Evolutionary conservation across 2,113 vertebrate genomes (phyloP), one percentile per base, ranked within the genome.

Genomic region (Cololabis saira): DNA sequence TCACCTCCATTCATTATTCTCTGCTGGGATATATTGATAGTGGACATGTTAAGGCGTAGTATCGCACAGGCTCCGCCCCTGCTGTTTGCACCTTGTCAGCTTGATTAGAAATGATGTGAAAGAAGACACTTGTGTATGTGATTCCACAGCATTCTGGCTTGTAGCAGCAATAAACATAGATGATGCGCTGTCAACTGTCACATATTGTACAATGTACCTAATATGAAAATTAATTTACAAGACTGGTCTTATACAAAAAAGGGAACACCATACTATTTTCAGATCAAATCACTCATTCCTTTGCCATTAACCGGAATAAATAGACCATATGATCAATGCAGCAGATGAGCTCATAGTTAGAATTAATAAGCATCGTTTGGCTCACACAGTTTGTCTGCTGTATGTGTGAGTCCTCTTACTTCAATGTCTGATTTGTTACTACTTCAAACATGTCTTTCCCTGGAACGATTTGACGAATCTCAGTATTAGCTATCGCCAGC

Each of bases 381-480:
- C 83, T 77, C 85, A 64, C 76, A 88, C 83, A 91, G 84, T 91
- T 89, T 91, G 88, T 90, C 75, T 86, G 71, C 82, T 68, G 81
- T 68, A 76, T 85, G 89, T 92, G 86, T 91, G 86, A 90, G 87
- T 85, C 54, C 78, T 92, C 88, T 88, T 92, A 89, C 91, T 92
- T 90, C 87, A 85, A 82, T 84, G 86, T 89, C 83, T 92, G 85
- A 92, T 91, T 90, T 91, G 90, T 92, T 90, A 88, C 83, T 89
- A 74, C 80, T 66, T 76, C 67, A 82, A 88, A 89, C 83, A 78
- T 89, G 76, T 86, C 82, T 66, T 83, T 85, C 84, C 84, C 86
- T 12, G 44, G 70, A 76, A 85, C 72, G 12, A 70, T 85, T 68
- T 60, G 74, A 80, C 60, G 77, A 66, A 57, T 69, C 86, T 79